Evolutionary conservation across 1,140 invertebrate species (phyloP).

Genomic region (Drosophila miranda): DNA sequence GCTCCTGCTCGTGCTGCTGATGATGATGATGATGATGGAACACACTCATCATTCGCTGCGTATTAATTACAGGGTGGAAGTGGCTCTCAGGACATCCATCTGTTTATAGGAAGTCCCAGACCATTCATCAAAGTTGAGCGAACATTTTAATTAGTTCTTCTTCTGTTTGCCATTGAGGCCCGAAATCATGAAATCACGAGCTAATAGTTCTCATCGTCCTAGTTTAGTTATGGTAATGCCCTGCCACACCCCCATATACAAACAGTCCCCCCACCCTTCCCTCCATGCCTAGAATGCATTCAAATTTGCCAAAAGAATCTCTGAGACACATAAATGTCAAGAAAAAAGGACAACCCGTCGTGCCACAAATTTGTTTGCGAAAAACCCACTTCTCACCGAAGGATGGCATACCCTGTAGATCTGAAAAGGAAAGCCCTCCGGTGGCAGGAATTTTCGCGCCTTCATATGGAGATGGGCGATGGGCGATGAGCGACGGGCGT

Average conservation of each 20-base stretch:
- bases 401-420: slow-evolving; percentile 7
- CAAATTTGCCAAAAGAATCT: slow-evolving; percentile 37
- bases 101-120: slow-evolving; percentile 39
- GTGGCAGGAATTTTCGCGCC: slow-evolving; percentile 62
- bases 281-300: slow-evolving; percentile 20
- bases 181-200: slow-evolving; percentile 32
- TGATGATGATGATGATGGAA: slow-evolving; percentile 54
- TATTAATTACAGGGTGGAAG: slow-evolving; percentile 74
- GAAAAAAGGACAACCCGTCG: slow-evolving; percentile 56
- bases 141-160: slow-evolving; percentile 70
- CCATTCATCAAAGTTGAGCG: slow-evolving; percentile 70
- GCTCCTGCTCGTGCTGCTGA: not conserved
- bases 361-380: slow-evolving; percentile 38
- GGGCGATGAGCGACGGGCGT: slow-evolving; percentile 35
- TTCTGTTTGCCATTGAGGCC: slow-evolving; percentile 40
- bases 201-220: slow-evolving; percentile 29
- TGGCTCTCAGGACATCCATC: slow-evolving; percentile 17
- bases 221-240: slow-evolving; percentile 24
- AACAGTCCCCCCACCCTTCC: not conserved
- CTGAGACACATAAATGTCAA: slow-evolving; percentile 42
- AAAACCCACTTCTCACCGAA: slow-evolving; percentile 1
- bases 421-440: slow-evolving; percentile 5
- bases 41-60: slow-evolving; percentile 42
- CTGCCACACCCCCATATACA: slow-evolving; percentile 37
- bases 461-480: slow-evolving; percentile 4